These are phyloP conservation scores for Psittacara wagleri DNA, from an alignment of 2,113 vertebrate species.

Conservation along the genomic window DNA sequence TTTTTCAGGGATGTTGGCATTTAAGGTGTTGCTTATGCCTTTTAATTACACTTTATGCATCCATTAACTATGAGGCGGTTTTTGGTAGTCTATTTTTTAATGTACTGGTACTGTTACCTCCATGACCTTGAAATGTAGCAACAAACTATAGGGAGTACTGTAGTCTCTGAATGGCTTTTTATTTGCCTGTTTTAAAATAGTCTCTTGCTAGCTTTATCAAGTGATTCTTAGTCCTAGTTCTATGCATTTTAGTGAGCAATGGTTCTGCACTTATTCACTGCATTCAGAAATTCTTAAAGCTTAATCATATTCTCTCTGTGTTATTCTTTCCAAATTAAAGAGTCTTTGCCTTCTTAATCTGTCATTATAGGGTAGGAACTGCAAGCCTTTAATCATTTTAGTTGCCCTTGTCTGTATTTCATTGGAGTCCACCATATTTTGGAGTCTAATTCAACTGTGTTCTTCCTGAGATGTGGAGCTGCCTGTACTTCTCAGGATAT, in stretches of 20 bases:
- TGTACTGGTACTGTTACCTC: background rate
- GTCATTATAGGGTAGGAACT: background rate
- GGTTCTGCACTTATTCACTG: background rate
- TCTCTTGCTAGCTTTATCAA: background rate
- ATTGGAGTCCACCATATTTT: background rate
- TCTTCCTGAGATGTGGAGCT: background rate
- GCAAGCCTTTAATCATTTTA: background rate
- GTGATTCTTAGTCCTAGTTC: background rate
- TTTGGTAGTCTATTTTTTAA: background rate
- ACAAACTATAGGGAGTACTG: background rate
- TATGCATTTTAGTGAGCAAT: background rate
- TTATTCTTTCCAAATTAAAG: background rate
- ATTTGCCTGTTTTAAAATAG: background rate
- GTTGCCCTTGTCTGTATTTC: background rate
- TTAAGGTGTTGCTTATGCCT: background rate
- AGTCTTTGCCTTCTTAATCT: background rate
- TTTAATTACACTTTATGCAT: background rate
- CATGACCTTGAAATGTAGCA: background rate
- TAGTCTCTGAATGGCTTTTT: background rate
- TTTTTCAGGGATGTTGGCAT: background rate
- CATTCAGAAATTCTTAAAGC: background rate
- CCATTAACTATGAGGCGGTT: fast-evolving
- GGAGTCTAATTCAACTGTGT: background rate
- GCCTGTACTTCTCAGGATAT: background rate
- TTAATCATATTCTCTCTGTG: background rate